phyloP scores from a whole-genome alignment of 2,797 vertebrate genomes.

The Periophthalmus magnuspinnatus region DNA sequence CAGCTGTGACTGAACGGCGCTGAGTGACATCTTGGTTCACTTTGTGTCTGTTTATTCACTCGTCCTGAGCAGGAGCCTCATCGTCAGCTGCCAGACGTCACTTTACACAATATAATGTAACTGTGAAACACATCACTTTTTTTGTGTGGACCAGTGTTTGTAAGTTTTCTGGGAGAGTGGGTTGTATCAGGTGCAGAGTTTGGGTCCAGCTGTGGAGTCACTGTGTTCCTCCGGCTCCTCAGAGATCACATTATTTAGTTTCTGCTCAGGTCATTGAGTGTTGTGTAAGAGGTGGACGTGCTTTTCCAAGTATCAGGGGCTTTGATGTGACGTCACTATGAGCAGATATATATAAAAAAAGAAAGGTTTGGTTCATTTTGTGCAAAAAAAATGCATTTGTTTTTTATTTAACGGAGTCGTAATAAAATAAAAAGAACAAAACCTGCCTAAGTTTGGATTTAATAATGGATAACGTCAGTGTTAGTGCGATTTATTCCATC shows the following conservation, averaged over 20 bases:
- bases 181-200: conserved; percentile 9
- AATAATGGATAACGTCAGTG: too few species aligned
- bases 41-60: conserved; percentile 22
- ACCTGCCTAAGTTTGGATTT: too few species aligned
- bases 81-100: conserved; percentile 9
- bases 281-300: background rate
- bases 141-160: too few species aligned
- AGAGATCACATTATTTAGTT: conserved; percentile 15
- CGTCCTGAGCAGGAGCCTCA: conserved; percentile 17
- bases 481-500: too few species aligned
- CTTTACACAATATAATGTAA: conserved; percentile 3
- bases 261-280: background rate
- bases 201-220: conserved; percentile 32
- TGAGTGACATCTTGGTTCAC: conserved; percentile 15
- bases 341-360: too few species aligned
- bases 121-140: too few species aligned
- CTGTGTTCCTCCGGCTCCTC: conserved; percentile 34
- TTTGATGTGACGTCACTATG: background rate
- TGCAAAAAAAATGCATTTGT: too few species aligned
- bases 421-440: too few species aligned
- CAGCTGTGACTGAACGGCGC: conserved; percentile 41
- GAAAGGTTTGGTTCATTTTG: too few species aligned
- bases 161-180: too few species aligned
- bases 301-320: background rate
- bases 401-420: too few species aligned